Percentiles rank a stretch among this genome's conserved stretches.
These are phyloP conservation scores for Drosophila ercepeae DNA, from an alignment of 1,140 invertebrate genomes.

Conservation along the genomic window DNA sequence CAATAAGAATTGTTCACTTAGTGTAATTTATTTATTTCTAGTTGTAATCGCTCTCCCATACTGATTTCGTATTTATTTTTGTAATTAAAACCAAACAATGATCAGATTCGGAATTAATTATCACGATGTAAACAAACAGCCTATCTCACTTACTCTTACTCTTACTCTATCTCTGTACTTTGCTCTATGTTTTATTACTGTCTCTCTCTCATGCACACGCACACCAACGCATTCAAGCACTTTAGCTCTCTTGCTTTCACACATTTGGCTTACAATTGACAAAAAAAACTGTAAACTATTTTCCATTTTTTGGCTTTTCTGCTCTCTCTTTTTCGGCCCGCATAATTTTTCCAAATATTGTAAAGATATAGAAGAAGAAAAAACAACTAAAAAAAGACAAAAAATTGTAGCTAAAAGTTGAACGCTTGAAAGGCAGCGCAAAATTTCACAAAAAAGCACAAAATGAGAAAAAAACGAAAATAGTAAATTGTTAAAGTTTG, in stretches of 20 bases:
- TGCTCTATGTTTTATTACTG: slow-evolving; percentile 42
- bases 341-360: slow-evolving; percentile 70
- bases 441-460: slow-evolving; percentile 52
- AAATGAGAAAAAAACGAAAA: not conserved
- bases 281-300: slow-evolving; percentile 25
- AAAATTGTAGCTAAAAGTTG: slow-evolving; percentile 80
- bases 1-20: slow-evolving; percentile 73
- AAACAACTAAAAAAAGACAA: slow-evolving; percentile 11
- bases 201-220: slow-evolving; percentile 53
- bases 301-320: slow-evolving; percentile 43
- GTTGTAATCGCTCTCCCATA: slow-evolving; percentile 58
- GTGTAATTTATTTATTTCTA: slow-evolving; percentile 79
- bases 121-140: slow-evolving; percentile 33
- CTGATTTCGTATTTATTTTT: slow-evolving; percentile 34
- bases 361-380: slow-evolving; percentile 24
- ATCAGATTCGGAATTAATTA: slow-evolving; percentile 42
- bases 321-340: slow-evolving; percentile 46
- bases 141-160: slow-evolving; percentile 34
- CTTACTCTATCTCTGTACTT: slow-evolving; percentile 26
- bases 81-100: slow-evolving; percentile 34
- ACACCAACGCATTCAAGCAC: slow-evolving; percentile 40
- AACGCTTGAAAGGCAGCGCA: slow-evolving; percentile 78
- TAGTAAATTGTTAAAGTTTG: slow-evolving; percentile 69
- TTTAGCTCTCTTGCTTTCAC: slow-evolving; percentile 71
- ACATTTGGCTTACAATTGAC: slow-evolving; percentile 76